These are phyloP conservation scores for Ostrea denselamellosa DNA, from an alignment of 1,140 invertebrate species.

Conservation along the genomic window DNA sequence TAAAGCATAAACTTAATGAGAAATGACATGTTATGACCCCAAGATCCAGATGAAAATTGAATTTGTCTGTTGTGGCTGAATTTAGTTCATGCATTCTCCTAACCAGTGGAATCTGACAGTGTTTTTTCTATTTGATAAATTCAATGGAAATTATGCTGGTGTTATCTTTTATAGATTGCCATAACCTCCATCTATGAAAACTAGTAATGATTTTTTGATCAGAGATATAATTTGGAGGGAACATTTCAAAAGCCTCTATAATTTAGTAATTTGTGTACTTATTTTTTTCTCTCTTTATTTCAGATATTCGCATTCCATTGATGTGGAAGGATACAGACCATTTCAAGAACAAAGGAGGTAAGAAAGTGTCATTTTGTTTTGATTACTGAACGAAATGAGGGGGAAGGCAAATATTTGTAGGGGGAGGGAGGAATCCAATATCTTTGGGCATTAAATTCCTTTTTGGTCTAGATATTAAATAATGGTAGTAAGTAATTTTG, in stretches of 20 bases:
- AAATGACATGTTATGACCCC: neutral
- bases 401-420: no score
- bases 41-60: neutral
- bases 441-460: no score
- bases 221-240: neutral
- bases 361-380: conserved; percentile 9
- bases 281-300: conserved; percentile 77
- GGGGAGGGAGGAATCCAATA: no score
- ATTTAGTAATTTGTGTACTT: neutral
- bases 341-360: conserved; percentile 86
- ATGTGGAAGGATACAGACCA: conserved; percentile 88
- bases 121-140: neutral
- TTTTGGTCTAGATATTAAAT: no score
- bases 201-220: neutral
- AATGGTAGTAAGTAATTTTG: no score
- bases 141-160: neutral
- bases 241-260: neutral
- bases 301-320: conserved; percentile 85
- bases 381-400: no score
- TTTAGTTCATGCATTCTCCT: neutral
- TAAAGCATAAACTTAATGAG: neutral
- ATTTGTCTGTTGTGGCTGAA: conserved; percentile 13
- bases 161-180: neutral
- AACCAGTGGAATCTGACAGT: neutral
- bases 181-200: neutral